Conservation (phyloP, 2,888 invertebrate genomes). For the Salticus scenicus region DNA sequence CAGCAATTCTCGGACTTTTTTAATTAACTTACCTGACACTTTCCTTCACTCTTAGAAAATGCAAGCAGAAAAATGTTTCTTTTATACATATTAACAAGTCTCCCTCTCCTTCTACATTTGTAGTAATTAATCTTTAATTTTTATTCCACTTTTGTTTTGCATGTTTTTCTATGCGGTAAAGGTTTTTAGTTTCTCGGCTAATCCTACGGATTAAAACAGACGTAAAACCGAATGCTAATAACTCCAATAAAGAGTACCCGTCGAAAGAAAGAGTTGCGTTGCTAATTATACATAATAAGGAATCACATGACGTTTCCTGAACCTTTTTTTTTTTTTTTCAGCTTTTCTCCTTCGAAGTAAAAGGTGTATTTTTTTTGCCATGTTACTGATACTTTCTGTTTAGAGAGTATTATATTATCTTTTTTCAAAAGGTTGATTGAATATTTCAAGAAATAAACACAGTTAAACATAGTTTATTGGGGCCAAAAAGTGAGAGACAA, state of each 20-base stretch:
- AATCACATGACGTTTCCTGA: not conserved
- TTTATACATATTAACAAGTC: constrained; percentile 48
- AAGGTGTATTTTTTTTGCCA: constrained; percentile 26
- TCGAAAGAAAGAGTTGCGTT: constrained; percentile 27
- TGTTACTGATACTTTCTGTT: not conserved
- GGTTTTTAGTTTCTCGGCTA: constrained; percentile 48
- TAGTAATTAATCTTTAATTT: constrained; percentile 66
- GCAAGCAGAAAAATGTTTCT: constrained; percentile 32
- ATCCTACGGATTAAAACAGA: constrained; percentile 63
- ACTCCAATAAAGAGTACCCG: constrained; percentile 21
- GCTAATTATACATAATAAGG: constrained; percentile 60
- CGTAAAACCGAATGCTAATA: constrained; percentile 41
- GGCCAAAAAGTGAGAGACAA: not conserved
- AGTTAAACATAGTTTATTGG: not conserved
- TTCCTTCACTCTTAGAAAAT: constrained; percentile 17
- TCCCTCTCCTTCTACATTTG: constrained; percentile 42
- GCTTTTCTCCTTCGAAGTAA: constrained; percentile 27
- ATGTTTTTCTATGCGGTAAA: constrained; percentile 29
- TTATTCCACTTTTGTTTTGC: constrained; percentile 40
- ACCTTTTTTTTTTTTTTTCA: constrained; percentile 30
- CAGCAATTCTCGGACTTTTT: constrained; percentile 58
- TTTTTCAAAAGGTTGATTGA: not conserved
- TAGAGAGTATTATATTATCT: not conserved
- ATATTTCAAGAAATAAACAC: not conserved
- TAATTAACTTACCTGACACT: constrained; percentile 65